A percentile compares a stretch with the other conserved stretches of the same genome.
These are phyloP conservation scores for Callorhinus ursinus DNA, from an alignment of 2,113 vertebrate genomes.

Conservation along the genomic window DNA sequence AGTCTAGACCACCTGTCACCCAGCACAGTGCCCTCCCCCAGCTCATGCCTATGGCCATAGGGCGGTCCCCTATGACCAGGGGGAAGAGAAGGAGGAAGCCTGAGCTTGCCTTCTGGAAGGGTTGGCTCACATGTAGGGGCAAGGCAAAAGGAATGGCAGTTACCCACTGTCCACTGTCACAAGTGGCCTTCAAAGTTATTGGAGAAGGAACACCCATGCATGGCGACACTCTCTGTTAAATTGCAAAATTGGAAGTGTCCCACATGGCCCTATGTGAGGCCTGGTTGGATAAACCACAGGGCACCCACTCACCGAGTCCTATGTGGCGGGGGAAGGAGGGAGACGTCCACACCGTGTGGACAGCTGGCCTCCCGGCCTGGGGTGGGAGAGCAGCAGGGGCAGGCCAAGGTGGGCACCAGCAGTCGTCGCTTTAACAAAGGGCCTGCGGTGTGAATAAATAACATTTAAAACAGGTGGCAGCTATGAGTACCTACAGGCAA, in stretches of 20 bases:
- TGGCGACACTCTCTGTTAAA: background rate
- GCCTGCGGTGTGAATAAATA: background rate
- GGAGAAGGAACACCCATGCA: background rate
- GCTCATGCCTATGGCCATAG: background rate
- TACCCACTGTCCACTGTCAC: rapidly evolving
- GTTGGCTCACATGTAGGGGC: background rate
- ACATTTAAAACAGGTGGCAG: background rate
- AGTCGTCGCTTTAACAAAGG: background rate
- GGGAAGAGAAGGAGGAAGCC: background rate
- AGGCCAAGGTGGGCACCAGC: no score
- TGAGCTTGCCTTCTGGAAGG: no score
- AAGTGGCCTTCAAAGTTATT: rapidly evolving
- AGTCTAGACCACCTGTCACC: rapidly evolving
- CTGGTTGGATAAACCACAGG: background rate
- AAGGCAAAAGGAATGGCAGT: rapidly evolving
- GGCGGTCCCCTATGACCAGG: rapidly evolving
- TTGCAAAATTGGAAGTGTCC: background rate
- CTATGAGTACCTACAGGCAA: no score
- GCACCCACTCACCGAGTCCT: background rate
- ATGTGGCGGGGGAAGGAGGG: background rate
- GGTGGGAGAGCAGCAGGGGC: no score
- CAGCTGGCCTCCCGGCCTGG: background rate
- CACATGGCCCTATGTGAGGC: background rate
- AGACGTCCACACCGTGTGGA: background rate
- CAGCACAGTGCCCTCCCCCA: rapidly evolving